Conservation (phyloP, 2,113 vertebrate species). For the Petromus typicus region DNA sequence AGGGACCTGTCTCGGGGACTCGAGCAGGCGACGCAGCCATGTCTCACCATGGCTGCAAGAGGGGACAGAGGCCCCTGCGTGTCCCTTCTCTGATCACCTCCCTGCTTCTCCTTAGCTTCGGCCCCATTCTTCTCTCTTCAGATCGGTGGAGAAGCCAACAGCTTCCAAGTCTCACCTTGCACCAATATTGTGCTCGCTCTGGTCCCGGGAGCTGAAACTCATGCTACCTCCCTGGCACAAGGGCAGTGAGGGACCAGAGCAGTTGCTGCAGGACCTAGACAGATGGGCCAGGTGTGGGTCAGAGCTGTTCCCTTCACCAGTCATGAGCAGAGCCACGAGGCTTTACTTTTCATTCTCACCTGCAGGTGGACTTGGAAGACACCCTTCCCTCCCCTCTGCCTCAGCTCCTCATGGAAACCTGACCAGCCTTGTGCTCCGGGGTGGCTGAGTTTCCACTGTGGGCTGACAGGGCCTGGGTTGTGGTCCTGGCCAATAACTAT, state of each 20-base stretch:
- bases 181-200: not conserved
- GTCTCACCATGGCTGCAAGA: not conserved
- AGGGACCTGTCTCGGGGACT: not conserved
- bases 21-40: not conserved
- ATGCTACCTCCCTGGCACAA: not conserved
- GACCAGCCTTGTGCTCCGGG: too few relatives aligned
- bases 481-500: not conserved
- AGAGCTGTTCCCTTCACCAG: not conserved
- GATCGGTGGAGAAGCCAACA: not conserved
- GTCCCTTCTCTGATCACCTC: not conserved
- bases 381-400: not conserved
- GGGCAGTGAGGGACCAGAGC: not conserved
- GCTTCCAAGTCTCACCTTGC: not conserved
- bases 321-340: not conserved
- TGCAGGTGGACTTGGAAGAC: not conserved
- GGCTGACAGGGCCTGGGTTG: not conserved
- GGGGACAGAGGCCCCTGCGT: rapidly evolving
- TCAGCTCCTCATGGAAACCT: not conserved
- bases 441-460: too few relatives aligned
- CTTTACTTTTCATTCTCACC: too few relatives aligned
- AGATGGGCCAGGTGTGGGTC: not conserved
- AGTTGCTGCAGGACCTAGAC: not conserved
- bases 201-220: not conserved
- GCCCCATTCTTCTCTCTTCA: not conserved
- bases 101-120: not conserved